Conservation (phyloP, 2,797 vertebrate genomes). For the Lindbergichthys nudifrons region DNA sequence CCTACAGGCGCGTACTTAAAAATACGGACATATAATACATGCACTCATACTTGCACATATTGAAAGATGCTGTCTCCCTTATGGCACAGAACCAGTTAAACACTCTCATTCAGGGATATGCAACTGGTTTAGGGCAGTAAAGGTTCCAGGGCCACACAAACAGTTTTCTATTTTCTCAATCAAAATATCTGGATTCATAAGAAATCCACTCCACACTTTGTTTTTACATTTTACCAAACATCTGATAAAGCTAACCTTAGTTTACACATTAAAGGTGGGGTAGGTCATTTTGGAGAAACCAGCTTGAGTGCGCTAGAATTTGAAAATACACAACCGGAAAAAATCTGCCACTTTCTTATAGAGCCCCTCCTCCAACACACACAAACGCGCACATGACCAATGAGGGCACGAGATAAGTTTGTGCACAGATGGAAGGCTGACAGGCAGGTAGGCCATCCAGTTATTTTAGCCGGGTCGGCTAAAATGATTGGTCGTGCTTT, state of each 20-base stretch:
- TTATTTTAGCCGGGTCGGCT: too few species aligned
- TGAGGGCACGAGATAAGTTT: too few species aligned
- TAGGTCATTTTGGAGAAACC: too few species aligned
- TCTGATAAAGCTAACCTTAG: background rate
- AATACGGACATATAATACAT: constrained; percentile 24
- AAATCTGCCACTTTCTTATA: too few species aligned
- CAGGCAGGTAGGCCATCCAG: too few species aligned
- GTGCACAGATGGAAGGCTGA: too few species aligned
- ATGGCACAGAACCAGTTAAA: background rate
- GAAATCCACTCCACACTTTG: background rate
- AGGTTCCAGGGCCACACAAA: background rate
- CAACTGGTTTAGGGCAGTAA: background rate
- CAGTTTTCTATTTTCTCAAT: background rate
- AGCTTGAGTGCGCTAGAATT: too few species aligned
- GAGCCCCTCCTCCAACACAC: too few species aligned
- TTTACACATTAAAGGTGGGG: too few species aligned
- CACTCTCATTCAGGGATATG: background rate
- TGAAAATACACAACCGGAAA: too few species aligned
- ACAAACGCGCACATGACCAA: too few species aligned
- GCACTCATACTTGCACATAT: background rate
- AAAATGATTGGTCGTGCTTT: too few species aligned
- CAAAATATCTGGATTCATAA: background rate
- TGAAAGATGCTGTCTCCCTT: constrained; percentile 9
- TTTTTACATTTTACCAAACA: background rate
- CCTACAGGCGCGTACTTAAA: constrained; percentile 29